Evolutionary conservation across 2,797 vertebrate genomes (phyloP), one percentile per base, ranked within the genome.

Genomic region (Paguma larvata): DNA sequence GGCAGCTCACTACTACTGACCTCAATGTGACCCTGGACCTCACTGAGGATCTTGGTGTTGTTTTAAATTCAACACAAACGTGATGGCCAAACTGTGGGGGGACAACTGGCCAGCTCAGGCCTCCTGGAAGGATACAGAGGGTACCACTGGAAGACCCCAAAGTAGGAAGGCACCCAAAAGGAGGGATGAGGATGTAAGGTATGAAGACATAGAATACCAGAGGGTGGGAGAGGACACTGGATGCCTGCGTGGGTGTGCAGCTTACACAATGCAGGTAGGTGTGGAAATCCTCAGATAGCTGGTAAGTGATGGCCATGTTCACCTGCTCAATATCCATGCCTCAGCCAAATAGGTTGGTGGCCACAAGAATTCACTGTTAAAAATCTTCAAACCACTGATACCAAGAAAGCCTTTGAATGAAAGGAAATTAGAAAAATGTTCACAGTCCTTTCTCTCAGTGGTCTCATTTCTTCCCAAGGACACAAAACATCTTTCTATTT

Each of bases 11-110:
- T 56, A 8, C 56, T 8, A 56, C 19, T 56, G 89, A 99, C 99
- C 96, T 99, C 99, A 34, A 99, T 99, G 44, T 99, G 98, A 96
- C 99, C 99, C 98, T 99, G 99, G 41, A 99, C 99, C 10, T 99
- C 99, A 41, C 99, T 99, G 62, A 99, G 99, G 68, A 99, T 99
- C 93, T 99, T 99, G 56, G 99, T 99, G 4, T 99, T 99, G 51
- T 98, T 99, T 97, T 99, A 99, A 38, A 8, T 99, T 99, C 0
- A 99, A 99, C 78, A 99, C 99, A 44, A 99, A 99, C 0, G 99
- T 99, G 98, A 99, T 99, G 18, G 99, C 99, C 92, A 99, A 96
- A 78, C 85, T 99, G 5, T 99, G 9, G 99, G 99, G 59, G 99
- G 38, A 3, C 38, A 99, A 99, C n/a, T 99, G 97, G 77, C 99